Conservation (phyloP, 2,888 invertebrate species). For the Athetis lepigone region DNA sequence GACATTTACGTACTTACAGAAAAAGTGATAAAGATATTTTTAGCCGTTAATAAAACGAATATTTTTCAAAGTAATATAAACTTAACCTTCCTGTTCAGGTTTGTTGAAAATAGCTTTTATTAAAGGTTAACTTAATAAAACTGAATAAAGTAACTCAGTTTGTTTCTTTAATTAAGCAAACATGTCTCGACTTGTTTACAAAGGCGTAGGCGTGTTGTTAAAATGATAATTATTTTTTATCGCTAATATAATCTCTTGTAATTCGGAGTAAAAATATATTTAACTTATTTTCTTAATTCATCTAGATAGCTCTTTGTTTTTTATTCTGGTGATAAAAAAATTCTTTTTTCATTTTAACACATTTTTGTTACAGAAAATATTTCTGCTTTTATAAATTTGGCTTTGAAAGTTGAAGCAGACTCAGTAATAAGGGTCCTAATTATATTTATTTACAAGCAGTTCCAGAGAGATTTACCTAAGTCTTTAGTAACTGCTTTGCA, state of each 20-base stretch:
- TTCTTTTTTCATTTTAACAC: neutral
- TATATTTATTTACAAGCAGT: no score
- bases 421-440: neutral
- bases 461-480: no score
- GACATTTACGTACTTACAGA: no score
- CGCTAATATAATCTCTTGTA: neutral
- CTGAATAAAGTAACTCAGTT: constrained; percentile 4
- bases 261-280: neutral
- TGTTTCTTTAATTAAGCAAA: constrained; percentile 4
- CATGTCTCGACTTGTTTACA: neutral
- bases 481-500: no score
- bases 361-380: neutral
- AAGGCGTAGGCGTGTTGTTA: neutral
- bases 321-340: neutral
- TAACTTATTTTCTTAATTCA: neutral
- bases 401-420: neutral
- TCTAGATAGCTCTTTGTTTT: neutral
- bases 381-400: neutral
- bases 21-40: no score
- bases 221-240: constrained; percentile 3
- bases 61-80: constrained; percentile 9
- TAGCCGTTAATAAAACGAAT: neutral
- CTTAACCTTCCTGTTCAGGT: neutral
- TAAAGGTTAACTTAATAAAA: constrained; percentile 7
- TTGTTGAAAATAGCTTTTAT: neutral